Base-by-base conservation (phyloP, 2,888 invertebrate genomes). In the Synanthedon formicaeformis region DNA sequence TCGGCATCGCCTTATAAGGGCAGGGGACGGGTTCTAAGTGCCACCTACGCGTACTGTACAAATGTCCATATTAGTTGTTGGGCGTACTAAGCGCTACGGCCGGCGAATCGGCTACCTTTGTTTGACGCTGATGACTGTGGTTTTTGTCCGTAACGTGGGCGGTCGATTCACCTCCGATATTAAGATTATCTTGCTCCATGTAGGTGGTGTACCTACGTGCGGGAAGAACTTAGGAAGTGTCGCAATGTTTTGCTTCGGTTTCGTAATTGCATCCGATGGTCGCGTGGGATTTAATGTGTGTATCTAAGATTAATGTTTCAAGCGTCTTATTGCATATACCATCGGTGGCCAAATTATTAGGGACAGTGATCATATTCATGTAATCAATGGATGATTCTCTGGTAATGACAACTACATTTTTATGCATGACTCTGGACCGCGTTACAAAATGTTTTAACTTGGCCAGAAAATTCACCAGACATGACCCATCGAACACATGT, bases 21-120 rank as follows among this genome's bases (percentile, higher is more conserved):
- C 64, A 71, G 66, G 72, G 74, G 76, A 71, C 71, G 72, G 69
- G 73, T 71, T 61, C 73, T 75, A 73, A 75, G 69, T 75, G 73
- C 78, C 75, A 70, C 85, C 84, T 80, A 84, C 84, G 73, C 79
- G 62, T 59, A 57, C 71, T 67, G 68, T 73, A 78, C 78, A 74
- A 84, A 85, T 84, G 78, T 81, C 86, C 83, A 81, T 85, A 84
- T 80, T 73, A 67, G 84, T 75, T 75, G 69, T 70, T 78, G 79
- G 81, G 79, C 81, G 83, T 79, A 73, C 73, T 78, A 78, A 75
- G 73, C 76, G 75, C 75, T 71, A 65, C 71, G 67, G 68, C 61
- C 75, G 70, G 72, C 83, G 78, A 82, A 85, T 84, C 76, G 73
- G 78, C 72, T 78, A 78, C 79, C 78, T 84, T 84, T 81, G 83